phyloP scores from a whole-genome alignment of 2,888 invertebrate genomes.

The Pycnomerus fuliginosus region DNA sequence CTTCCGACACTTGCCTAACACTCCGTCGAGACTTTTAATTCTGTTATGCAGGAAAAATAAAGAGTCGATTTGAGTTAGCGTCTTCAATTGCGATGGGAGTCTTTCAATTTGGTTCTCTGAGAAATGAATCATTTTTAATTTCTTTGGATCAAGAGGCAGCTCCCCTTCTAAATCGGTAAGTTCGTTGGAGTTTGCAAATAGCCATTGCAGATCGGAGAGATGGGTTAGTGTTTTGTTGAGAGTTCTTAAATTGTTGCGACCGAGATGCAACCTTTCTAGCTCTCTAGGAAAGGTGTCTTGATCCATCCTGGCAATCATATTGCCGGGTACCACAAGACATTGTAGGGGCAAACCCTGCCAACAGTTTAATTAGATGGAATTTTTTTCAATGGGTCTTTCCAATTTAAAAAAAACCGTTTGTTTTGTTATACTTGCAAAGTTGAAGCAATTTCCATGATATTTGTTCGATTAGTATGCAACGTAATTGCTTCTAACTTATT shows the following conservation, averaged over 20 bases:
- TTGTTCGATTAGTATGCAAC: no score
- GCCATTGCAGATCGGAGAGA: conserved; percentile 71
- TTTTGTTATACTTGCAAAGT: no score
- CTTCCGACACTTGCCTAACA: conserved; percentile 67
- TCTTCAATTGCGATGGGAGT: conserved; percentile 70
- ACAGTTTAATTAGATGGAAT: neutral
- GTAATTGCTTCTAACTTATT: no score
- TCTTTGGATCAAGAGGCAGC: conserved; percentile 67
- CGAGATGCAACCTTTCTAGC: conserved; percentile 70
- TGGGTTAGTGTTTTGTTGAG: conserved; percentile 78
- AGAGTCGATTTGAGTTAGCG: conserved; percentile 67
- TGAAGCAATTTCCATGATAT: no score
- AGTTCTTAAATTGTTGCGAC: conserved; percentile 69
- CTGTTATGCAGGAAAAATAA: conserved; percentile 73
- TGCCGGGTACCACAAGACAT: conserved; percentile 72
- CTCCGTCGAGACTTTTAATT: conserved; percentile 69
- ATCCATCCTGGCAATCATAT: conserved; percentile 72
- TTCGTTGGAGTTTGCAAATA: conserved; percentile 77
- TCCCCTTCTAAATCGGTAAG: conserved; percentile 74
- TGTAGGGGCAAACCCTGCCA: conserved; percentile 62
- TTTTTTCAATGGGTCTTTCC: no score
- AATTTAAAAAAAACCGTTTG: no score
- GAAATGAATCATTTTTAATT: conserved; percentile 70
- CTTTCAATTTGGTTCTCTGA: conserved; percentile 70
- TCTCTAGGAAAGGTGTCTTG: conserved; percentile 69